These are phyloP conservation scores for Scomber japonicus DNA, from an alignment of 2,113 vertebrate species.

Conservation along the genomic window DNA sequence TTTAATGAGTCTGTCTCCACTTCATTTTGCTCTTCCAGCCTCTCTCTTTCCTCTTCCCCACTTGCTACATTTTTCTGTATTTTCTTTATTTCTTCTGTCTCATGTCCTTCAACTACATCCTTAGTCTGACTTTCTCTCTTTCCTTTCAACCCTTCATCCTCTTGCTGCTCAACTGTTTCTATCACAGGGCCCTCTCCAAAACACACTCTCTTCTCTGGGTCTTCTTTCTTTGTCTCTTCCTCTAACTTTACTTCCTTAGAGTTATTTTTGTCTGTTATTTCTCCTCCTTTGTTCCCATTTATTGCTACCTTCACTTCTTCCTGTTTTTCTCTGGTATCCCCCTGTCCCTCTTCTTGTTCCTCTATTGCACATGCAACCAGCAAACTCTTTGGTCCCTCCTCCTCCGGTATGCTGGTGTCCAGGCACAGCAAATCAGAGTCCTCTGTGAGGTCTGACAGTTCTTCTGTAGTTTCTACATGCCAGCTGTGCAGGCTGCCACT, in stretches of 20 bases:
- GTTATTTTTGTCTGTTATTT: conserved; percentile 17
- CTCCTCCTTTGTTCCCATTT: conserved; percentile 47
- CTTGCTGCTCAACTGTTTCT: conserved; percentile 12
- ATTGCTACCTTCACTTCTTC: conserved; percentile 25
- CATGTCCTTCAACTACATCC: background rate
- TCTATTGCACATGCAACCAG: background rate
- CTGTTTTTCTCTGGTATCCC: conserved; percentile 8
- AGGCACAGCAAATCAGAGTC: conserved; percentile 50
- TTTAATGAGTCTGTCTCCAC: conserved; percentile 9
- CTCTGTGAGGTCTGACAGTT: conserved; percentile 54
- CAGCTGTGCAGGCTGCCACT: conserved; percentile 83
- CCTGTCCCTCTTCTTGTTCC: conserved; percentile 15
- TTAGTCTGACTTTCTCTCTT: background rate
- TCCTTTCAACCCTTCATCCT: conserved; percentile 22
- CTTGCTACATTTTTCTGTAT: conserved; percentile 6
- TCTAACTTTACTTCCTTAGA: conserved; percentile 35
- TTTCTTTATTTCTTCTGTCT: conserved; percentile 4
- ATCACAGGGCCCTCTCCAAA: conserved; percentile 16
- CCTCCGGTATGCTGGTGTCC: conserved; percentile 37
- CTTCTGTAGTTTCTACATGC: conserved; percentile 77
- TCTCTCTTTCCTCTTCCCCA: conserved; percentile 26
- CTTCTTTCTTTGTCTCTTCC: conserved; percentile 3
- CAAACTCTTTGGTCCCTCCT: conserved; percentile 34
- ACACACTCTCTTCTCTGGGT: conserved; percentile 1
- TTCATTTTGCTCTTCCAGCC: conserved; percentile 20